A percentile compares a stretch with the other conserved stretches of the same genome.
phyloP scores from a whole-genome alignment of 1,140 invertebrate species.

The Drosophila rufa region DNA sequence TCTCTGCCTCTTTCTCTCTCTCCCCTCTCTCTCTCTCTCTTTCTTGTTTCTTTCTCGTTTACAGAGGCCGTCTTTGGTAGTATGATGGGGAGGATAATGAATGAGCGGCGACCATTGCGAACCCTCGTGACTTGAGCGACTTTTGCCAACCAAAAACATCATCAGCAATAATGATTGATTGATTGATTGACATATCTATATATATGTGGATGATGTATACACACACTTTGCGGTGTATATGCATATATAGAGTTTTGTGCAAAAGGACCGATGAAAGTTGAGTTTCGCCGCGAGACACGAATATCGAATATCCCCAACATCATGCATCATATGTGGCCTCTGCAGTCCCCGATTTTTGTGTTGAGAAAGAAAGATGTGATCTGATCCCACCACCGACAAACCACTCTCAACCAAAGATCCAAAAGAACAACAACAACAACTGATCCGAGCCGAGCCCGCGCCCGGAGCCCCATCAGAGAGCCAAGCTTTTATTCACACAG shows the following conservation, averaged over 20 bases:
- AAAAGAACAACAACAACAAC: slow-evolving; percentile 36
- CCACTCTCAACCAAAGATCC: slow-evolving; percentile 39
- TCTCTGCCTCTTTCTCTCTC: slow-evolving; percentile 63
- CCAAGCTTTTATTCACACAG: slow-evolving; percentile 36
- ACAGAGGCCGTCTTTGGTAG: slow-evolving; percentile 85
- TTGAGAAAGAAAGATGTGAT: slow-evolving; percentile 69
- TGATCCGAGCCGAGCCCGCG: slow-evolving; percentile 12
- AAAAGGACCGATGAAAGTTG: slow-evolving; percentile 63
- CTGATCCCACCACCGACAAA: slow-evolving; percentile 43
- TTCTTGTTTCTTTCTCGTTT: slow-evolving; percentile 79
- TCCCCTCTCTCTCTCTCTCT: slow-evolving; percentile 61
- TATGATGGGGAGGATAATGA: slow-evolving; percentile 85
- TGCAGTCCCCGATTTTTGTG: slow-evolving; percentile 66
- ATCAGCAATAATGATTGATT: slow-evolving; percentile 9
- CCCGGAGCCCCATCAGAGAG: slow-evolving; percentile 33
- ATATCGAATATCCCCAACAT: slow-evolving; percentile 79
- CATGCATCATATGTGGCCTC: slow-evolving; percentile 84
- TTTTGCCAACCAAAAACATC: slow-evolving; percentile 58
- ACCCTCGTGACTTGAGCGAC: slow-evolving; percentile 76
- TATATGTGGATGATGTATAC: slow-evolving; percentile 22
- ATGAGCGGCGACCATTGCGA: slow-evolving; percentile 64
- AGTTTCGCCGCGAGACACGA: slow-evolving; percentile 60
- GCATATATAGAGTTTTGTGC: slow-evolving; percentile 42
- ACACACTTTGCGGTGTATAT: slow-evolving; percentile 11
- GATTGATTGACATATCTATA: not conserved